phyloP scores from a whole-genome alignment of 1,140 invertebrate species.

The Ips typographus region DNA sequence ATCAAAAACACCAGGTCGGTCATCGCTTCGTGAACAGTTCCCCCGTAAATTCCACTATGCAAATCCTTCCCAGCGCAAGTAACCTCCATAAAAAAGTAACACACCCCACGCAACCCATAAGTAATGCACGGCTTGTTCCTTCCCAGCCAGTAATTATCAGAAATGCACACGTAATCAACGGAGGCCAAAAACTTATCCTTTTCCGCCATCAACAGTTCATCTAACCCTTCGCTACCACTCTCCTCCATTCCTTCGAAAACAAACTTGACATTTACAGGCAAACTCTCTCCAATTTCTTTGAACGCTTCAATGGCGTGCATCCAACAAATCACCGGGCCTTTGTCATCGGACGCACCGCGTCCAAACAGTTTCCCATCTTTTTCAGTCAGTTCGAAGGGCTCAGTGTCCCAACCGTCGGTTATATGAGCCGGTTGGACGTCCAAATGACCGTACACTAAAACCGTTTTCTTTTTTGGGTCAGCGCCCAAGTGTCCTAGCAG shows the following conservation, averaged over 20 bases:
- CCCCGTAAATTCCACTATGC: conserved; percentile 94
- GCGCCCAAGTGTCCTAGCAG: conserved; percentile 82
- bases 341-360: conserved; percentile 89
- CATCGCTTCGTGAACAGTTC: conserved; percentile 88
- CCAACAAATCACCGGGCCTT: conserved; percentile 92
- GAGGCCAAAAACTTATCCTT: conserved; percentile 80
- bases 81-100: conserved; percentile 90
- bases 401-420: conserved; percentile 93
- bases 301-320: conserved; percentile 90
- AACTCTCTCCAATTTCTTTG: conserved; percentile 66
- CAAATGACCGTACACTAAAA: conserved; percentile 95
- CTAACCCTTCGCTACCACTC: conserved; percentile 91
- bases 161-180: conserved; percentile 96
- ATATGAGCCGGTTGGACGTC: conserved; percentile 94
- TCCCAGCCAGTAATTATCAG: conserved; percentile 98
- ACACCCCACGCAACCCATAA: conserved; percentile 92
- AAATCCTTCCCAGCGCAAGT: conserved; percentile 81
- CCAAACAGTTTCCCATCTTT: conserved; percentile 88
- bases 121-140: conserved; percentile 96
- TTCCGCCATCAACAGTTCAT: conserved; percentile 75
- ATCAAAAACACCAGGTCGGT: conserved; percentile 83
- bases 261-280: conserved; percentile 93
- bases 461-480: conserved; percentile 85
- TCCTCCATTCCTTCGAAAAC: conserved; percentile 98
- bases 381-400: conserved; percentile 90